Conservation (phyloP, 2,113 vertebrate species). For the Zosterops pallidus region DNA sequence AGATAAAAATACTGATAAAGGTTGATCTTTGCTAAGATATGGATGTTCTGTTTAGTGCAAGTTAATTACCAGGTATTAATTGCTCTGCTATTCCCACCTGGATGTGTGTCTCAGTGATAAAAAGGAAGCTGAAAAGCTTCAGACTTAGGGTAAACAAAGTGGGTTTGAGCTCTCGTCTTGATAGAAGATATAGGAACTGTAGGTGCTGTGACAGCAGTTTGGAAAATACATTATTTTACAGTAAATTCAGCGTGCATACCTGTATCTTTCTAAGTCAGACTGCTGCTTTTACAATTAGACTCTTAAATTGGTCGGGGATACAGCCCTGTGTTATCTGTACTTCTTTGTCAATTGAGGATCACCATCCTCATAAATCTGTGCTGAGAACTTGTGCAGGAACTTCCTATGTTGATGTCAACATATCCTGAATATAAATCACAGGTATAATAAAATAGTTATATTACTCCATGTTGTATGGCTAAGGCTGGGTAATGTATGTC, state of each 20-base stretch:
- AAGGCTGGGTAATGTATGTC: background rate
- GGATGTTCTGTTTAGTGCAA: background rate
- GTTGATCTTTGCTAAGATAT: background rate
- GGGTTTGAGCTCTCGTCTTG: background rate
- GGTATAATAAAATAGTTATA: background rate
- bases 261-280: background rate
- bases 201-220: background rate
- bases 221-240: background rate
- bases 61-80: background rate
- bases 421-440: background rate
- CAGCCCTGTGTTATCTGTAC: background rate
- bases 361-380: background rate
- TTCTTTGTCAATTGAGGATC: background rate
- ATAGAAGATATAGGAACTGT: background rate
- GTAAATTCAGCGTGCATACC: background rate
- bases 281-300: background rate
- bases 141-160: background rate
- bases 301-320: background rate
- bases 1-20: background rate
- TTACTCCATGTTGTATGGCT: background rate
- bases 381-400: background rate
- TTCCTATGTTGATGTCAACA: background rate
- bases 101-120: rapidly evolving
- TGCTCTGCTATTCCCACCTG: background rate
- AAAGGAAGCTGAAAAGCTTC: background rate